Base-by-base conservation (phyloP, 2,888 invertebrate genomes). In the Graphium colonna region DNA sequence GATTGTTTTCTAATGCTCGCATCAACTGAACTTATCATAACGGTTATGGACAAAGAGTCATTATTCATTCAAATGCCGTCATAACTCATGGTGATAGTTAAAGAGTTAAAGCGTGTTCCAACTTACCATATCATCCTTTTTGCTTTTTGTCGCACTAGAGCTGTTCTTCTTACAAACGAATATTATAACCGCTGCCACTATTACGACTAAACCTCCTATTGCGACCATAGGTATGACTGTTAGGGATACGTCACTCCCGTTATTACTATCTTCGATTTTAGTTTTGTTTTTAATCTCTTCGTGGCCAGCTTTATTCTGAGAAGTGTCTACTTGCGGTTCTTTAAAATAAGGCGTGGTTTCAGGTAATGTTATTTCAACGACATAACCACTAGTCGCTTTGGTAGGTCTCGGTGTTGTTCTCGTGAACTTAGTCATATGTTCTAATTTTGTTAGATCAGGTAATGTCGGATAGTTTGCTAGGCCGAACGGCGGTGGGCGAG, bases 81-180 rank as follows among this genome's bases (percentile, higher is more conserved):
- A 39, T 53, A 43, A 43, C 48, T 43, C 43, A 43, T 43, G 28
- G 18, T 15, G 18, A 33, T 49, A 7, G 31, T 43, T 43, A 15
- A 38, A 42, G 46, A 13, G 36, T 38, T 48, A 5, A 28, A 48
- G 18, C 43, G n/a, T 38, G n/a, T 33, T 44, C 16, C 5, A n/a
- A 68, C 86, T 78, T 68, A 95, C 95, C 92, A 95, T 93, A 69
- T 95, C 95, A 64, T 95, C 94, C 72, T 95, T 95, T 60, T 91
- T 91, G 26, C 90, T 91, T 66, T 93, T 94, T n/a, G 91, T 82
- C 69, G 93, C 92, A 40, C 91, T 91, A 36, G 87, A 75, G 66
- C 92, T 93, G 56, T 95, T 92, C 67, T 93, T 94, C 70, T 92
- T 94, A 63, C 95, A 92, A 61, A 95, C 93, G 52, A 95, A 91